Percentiles rank a stretch among this genome's conserved stretches.
Conservation (phyloP, 2,888 invertebrate species). For the Aspidapion aeneum region DNA sequence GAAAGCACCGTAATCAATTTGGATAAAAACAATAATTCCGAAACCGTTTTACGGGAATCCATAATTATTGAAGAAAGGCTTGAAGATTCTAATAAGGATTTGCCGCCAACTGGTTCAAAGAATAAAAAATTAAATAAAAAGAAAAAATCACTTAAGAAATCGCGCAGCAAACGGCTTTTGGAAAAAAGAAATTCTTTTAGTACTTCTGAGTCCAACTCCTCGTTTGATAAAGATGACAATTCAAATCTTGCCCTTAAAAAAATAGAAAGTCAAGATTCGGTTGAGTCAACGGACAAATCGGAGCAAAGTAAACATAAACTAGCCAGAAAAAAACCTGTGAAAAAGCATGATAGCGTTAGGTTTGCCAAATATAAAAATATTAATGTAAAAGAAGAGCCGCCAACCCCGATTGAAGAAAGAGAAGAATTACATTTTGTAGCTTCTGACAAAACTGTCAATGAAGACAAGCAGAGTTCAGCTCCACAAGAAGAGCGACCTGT, state of each 20-base stretch:
- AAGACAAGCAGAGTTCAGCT: not conserved
- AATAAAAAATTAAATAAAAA: not conserved
- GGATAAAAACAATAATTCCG: not conserved
- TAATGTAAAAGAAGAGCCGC: conserved; percentile 14
- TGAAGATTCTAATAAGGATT: not conserved
- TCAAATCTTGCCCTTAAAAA: conserved; percentile 5
- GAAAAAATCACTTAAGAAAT: not conserved
- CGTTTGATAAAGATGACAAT: not conserved
- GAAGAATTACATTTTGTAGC: conserved; percentile 5
- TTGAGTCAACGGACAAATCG: not conserved
- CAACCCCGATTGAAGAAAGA: conserved; percentile 22
- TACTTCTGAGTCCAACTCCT: not conserved
- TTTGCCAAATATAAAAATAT: conserved; percentile 28
- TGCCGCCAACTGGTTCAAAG: not conserved
- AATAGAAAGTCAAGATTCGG: not conserved
- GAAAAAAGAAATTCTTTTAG: not conserved
- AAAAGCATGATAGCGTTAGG: conserved; percentile 28
- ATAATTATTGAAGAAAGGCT: not conserved
- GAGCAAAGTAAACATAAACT: conserved; percentile 18
- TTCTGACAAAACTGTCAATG: not conserved
- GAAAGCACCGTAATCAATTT: not conserved
- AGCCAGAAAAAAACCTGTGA: conserved; percentile 26
- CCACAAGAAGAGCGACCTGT: conserved; percentile 19
- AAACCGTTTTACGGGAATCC: not conserved
- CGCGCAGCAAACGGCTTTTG: not conserved